phyloP scores from a whole-genome alignment of 1,140 invertebrate genomes.

The Polypedilum pembai region DNA sequence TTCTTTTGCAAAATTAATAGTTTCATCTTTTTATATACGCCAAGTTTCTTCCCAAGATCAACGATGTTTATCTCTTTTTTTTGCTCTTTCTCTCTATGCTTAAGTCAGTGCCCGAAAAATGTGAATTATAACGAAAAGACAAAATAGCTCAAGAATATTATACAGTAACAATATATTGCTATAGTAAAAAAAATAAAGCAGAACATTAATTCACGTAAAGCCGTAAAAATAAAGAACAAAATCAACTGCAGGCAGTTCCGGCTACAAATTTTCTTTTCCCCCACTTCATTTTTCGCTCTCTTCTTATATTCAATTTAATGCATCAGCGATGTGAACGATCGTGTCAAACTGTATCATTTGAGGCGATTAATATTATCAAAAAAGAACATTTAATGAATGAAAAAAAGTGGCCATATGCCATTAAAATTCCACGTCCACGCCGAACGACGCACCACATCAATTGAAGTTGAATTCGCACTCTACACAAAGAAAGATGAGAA shows the following conservation, averaged over 20 bases:
- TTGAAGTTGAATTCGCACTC: background rate
- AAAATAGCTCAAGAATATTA: slow-evolving; percentile 13
- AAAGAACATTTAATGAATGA: slow-evolving; percentile 14
- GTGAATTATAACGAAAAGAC: background rate
- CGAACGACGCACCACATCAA: background rate
- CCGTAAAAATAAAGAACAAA: background rate
- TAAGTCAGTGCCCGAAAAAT: slow-evolving; percentile 5
- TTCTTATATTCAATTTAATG: slow-evolving; percentile 20
- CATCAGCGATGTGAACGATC: slow-evolving; percentile 10
- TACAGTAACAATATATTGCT: no score
- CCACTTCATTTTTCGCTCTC: background rate
- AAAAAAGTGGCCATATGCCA: background rate
- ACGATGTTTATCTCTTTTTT: background rate
- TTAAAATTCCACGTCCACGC: slow-evolving; percentile 10
- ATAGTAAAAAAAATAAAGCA: background rate
- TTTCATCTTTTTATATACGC: slow-evolving; percentile 1
- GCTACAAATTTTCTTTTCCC: background rate
- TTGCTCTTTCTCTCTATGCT: no score
- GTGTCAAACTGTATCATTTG: slow-evolving; percentile 17
- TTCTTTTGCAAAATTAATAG: slow-evolving; percentile 24
- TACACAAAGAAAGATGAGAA: background rate
- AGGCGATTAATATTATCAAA: slow-evolving; percentile 14
- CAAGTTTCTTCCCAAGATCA: slow-evolving; percentile 8
- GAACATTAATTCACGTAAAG: background rate
- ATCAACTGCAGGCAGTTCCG: background rate